phyloP scores from a whole-genome alignment of 1,140 invertebrate species.

The Euura lappo region DNA sequence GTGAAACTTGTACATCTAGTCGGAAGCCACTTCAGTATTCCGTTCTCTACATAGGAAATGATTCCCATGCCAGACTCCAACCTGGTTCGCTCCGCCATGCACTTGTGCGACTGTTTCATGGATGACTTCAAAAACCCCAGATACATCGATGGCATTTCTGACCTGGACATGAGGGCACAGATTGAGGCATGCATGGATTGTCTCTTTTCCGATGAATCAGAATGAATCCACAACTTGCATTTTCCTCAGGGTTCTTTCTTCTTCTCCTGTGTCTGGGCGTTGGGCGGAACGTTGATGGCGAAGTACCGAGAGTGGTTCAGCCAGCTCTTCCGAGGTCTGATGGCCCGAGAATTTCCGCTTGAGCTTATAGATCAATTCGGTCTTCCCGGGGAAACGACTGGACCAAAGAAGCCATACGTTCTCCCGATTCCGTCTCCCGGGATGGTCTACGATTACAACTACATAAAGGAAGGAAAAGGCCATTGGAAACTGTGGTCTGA shows the following conservation, averaged over 20 bases:
- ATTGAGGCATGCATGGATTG: conserved; percentile 64
- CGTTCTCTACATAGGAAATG: conserved; percentile 71
- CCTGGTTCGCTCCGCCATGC: conserved; percentile 82
- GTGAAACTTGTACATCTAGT: conserved; percentile 13
- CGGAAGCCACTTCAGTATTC: conserved; percentile 13
- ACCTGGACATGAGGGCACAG: conserved; percentile 79
- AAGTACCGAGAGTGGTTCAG: conserved; percentile 81
- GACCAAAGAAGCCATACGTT: conserved; percentile 75
- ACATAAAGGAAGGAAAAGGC: conserved; percentile 86
- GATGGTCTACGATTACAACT: conserved; percentile 89
- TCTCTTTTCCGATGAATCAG: background rate
- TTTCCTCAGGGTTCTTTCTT: conserved; percentile 82
- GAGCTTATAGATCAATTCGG: conserved; percentile 61
- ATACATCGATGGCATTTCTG: conserved; percentile 71
- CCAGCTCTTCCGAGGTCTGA: conserved; percentile 74
- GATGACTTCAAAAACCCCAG: conserved; percentile 87
- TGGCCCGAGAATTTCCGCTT: conserved; percentile 75
- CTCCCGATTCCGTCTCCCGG: conserved; percentile 77
- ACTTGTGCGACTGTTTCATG: conserved; percentile 88
- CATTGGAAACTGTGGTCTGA: conserved; percentile 91
- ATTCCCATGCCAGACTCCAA: conserved; percentile 85
- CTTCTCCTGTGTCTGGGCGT: conserved; percentile 90
- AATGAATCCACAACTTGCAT: background rate
- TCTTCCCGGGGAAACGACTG: conserved; percentile 62
- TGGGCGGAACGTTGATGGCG: conserved; percentile 83